Percentiles rank a stretch among this genome's conserved stretches.
Evolutionary conservation across 2,797 vertebrate species (phyloP).

Genomic region (Halcyon badia): DNA sequence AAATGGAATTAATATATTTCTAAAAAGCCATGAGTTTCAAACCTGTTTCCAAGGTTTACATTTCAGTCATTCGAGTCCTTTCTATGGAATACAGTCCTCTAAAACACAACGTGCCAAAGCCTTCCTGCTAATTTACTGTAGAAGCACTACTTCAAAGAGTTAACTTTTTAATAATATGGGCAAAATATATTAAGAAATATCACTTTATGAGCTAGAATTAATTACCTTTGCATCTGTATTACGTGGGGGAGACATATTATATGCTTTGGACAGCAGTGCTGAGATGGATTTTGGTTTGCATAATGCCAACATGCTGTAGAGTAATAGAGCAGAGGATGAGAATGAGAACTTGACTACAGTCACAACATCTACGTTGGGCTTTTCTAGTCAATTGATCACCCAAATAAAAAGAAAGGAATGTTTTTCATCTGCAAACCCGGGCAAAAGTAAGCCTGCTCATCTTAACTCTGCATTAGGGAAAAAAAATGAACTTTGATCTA

Average conservation of each 20-base stretch:
- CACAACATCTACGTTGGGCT: neutral
- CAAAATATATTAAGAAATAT: conserved; percentile 31
- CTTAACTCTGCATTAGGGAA: neutral
- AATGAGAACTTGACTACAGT: conserved; percentile 36
- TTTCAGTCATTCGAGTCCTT: neutral
- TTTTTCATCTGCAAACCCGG: conserved; percentile 47
- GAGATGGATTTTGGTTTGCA: neutral
- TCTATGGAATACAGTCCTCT: neutral
- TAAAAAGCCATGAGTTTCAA: neutral
- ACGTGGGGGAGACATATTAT: neutral
- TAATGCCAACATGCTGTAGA: neutral
- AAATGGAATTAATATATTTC: neutral
- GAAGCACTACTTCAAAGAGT: neutral
- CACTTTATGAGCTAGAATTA: neutral
- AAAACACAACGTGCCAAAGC: neutral
- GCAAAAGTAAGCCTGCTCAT: conserved; percentile 37
- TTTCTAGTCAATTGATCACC: conserved; percentile 26
- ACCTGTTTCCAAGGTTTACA: neutral
- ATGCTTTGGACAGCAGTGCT: neutral
- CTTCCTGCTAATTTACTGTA: neutral
- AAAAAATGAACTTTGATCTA: conserved; percentile 68
- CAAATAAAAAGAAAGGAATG: conserved; percentile 57
- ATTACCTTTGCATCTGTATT: neutral
- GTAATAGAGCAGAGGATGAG: neutral
- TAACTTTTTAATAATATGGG: neutral